Evolutionary conservation across 37 sponge, comb jelly and placozoan genomes (phyloP).

Genomic region (Diacarnus erythraeanus): DNA sequence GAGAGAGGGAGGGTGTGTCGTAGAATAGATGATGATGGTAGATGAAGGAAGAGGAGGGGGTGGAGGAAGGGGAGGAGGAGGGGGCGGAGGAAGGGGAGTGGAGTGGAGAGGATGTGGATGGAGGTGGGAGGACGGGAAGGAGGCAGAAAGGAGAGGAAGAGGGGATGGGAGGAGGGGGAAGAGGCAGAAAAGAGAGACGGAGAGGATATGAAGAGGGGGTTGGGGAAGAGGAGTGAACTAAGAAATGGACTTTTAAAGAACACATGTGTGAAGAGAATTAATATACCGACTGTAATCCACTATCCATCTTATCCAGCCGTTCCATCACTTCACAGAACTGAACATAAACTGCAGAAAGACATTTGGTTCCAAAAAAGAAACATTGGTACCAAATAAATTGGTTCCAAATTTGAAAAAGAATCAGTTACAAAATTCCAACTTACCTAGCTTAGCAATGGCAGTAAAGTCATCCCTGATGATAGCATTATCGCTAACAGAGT

Average conservation of each 20-base stretch:
- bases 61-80: conserved; percentile 4
- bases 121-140: conserved; percentile 15
- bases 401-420: not conserved
- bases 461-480: conserved; percentile 25
- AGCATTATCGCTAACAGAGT: not conserved
- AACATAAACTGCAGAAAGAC: conserved; percentile 23
- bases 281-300: conserved; percentile 26
- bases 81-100: not conserved
- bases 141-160: conserved; percentile 5
- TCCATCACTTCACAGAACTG: conserved; percentile 51
- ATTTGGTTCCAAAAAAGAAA: too few species aligned
- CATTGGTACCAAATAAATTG: not conserved
- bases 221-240: not conserved
- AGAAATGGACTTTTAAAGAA: not conserved
- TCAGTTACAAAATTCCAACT: too few species aligned
- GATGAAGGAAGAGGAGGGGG: not conserved
- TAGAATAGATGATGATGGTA: not conserved
- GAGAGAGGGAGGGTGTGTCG: not conserved
- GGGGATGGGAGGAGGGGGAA: conserved; percentile 14
- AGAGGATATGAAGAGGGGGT: not conserved
- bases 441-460: conserved; percentile 13
- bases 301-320: conserved; percentile 15
- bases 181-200: not conserved
- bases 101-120: not conserved
- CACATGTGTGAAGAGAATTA: not conserved